phyloP scores from a whole-genome alignment of 2,113 vertebrate genomes.

The Rhinopomastus cyanomelas region DNA sequence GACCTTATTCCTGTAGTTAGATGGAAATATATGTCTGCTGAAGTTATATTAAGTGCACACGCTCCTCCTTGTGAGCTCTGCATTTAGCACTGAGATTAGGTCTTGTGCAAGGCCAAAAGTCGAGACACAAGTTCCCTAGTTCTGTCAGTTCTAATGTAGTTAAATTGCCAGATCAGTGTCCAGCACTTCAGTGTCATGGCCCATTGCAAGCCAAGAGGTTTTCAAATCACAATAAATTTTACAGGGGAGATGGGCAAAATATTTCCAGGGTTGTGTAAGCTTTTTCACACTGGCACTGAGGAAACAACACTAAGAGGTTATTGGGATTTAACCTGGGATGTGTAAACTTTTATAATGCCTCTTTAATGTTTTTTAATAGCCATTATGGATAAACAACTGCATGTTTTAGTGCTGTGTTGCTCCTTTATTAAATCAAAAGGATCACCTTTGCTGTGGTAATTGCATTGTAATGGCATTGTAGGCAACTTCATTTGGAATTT shows the following conservation, averaged over 20 bases:
- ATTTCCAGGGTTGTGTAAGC: not conserved
- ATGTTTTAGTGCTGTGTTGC: not conserved
- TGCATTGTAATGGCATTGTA: not conserved
- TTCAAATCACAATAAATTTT: not conserved
- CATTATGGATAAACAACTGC: not conserved
- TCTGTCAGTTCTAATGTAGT: not conserved
- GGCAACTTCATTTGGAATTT: not conserved
- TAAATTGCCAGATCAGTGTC: not conserved
- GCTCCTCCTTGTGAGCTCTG: not conserved
- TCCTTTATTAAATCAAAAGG: not conserved
- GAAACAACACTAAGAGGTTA: accelerated
- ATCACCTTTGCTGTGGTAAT: not conserved
- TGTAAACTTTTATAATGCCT: not conserved
- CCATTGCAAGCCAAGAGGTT: not conserved
- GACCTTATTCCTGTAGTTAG: not conserved
- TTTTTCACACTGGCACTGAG: not conserved
- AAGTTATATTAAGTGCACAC: not conserved
- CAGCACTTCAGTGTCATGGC: not conserved
- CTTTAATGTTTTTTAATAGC: not conserved
- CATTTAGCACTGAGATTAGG: not conserved
- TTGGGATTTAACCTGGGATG: not conserved
- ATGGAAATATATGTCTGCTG: not conserved
- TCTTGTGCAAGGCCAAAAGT: not conserved
- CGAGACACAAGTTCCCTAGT: not conserved
- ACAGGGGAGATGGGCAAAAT: not conserved